phyloP scores from a whole-genome alignment of 2,888 invertebrate genomes.

The Mythimna vitellina region DNA sequence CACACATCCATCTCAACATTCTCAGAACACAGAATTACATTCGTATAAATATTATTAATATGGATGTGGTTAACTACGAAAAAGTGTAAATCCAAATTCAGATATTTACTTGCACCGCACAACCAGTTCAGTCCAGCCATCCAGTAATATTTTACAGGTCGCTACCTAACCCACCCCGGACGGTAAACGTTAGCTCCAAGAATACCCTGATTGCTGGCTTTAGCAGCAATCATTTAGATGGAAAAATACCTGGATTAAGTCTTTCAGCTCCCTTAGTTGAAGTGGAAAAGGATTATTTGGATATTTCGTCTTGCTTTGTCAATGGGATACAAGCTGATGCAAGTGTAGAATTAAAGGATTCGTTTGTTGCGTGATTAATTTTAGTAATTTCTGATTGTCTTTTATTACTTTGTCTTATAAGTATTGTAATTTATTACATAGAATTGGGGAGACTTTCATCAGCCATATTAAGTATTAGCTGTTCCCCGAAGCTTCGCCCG shows the following conservation, averaged over 20 bases:
- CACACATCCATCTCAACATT: no score
- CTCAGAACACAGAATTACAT: no score
- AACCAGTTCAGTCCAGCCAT: conserved; percentile 51
- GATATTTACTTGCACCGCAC: conserved; percentile 37
- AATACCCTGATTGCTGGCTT: conserved; percentile 75
- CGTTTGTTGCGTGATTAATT: conserved; percentile 19
- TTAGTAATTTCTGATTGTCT: conserved; percentile 4
- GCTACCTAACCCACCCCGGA: conserved; percentile 53
- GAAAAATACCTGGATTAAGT: conserved; percentile 75
- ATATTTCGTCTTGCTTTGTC: conserved; percentile 24
- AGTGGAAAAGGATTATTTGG: conserved; percentile 44
- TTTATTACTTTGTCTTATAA: conserved; percentile 1
- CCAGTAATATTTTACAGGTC: conserved; percentile 74
- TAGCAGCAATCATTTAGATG: conserved; percentile 77
- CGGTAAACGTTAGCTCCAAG: conserved; percentile 65
- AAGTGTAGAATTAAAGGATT: conserved; percentile 20
- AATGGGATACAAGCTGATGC: conserved; percentile 16
- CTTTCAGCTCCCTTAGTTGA: conserved; percentile 46
- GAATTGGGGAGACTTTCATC: not conserved
- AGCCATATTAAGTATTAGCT: no score
- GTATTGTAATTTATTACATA: not conserved
- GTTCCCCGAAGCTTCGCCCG: no score
- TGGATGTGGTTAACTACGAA: no score
- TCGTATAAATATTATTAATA: no score
- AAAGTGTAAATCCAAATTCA: not conserved